Percentiles rank a stretch among this genome's conserved stretches.
Conservation (phyloP, 2,888 invertebrate genomes). For the Caenorhabditis sulstoni region DNA sequence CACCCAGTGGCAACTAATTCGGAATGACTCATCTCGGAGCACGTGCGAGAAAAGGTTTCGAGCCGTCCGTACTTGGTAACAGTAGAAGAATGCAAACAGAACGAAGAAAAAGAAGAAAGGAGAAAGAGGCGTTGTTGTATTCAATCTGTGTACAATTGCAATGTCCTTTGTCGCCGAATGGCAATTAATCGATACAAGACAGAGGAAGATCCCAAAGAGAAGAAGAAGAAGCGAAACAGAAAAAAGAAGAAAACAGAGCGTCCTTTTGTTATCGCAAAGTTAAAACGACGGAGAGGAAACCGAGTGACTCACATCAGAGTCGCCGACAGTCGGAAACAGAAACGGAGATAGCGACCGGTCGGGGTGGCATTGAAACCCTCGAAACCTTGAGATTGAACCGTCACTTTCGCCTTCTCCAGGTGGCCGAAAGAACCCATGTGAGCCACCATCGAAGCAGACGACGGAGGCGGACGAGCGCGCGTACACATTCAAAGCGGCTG, state of each 20-base stretch:
- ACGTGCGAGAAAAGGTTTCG: slow-evolving; percentile 12
- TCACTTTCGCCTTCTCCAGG: slow-evolving; percentile 45
- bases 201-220: neutral
- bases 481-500: slow-evolving; percentile 40
- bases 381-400: slow-evolving; percentile 57
- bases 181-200: slow-evolving; percentile 18
- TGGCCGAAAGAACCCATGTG: slow-evolving; percentile 18
- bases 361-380: slow-evolving; percentile 1
- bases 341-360: slow-evolving; percentile 1
- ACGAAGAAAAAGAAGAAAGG: slow-evolving; percentile 17
- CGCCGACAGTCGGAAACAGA: slow-evolving; percentile 12
- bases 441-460: slow-evolving; percentile 16
- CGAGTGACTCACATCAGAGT: slow-evolving; percentile 17
- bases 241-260: neutral
- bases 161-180: slow-evolving; percentile 14
- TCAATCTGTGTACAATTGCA: slow-evolving; percentile 36
- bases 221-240: neutral
- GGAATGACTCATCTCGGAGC: slow-evolving; percentile 5
- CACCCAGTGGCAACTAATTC: neutral
- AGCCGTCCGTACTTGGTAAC: slow-evolving; percentile 37
- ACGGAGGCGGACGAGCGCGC: neutral
- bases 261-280: no score
- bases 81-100: slow-evolving; percentile 40
- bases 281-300: neutral
- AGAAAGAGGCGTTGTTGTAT: slow-evolving; percentile 15